Base-by-base conservation (phyloP, 2,797 vertebrate species). In the Fistularia tabacaria region DNA sequence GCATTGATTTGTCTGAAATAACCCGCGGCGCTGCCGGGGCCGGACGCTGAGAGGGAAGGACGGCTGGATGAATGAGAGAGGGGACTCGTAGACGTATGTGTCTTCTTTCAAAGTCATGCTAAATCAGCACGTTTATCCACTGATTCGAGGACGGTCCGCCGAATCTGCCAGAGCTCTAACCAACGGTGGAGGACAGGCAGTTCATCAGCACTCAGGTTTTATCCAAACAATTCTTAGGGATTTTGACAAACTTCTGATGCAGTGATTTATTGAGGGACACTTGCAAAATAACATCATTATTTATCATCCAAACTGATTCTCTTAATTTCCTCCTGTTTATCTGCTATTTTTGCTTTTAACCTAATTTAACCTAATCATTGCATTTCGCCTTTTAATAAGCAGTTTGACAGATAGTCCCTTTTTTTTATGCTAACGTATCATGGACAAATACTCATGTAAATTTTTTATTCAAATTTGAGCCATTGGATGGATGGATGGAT, bases 1-100 rank as follows among this genome's bases (percentile, higher is more conserved):
- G 9, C 70, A 78, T 79, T 58, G 76, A 84, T 82, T 72, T 50
- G 49, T 78, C 54, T 62, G 51, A 64, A 82, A 78, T 56, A 76
- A 77, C 67, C 46, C 52, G 14, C 36, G 40, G 47, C 39, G 50
- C 59, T 56, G 41, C 71, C 50, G n/a, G n/a, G n/a, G n/a, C n/a
- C n/a, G n/a, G n/a, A n/a, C n/a, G 10, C 14, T 45, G 48, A 43
- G 36, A 12, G 49, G 37, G 46, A 25, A 36, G 46, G 52, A 4
- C 38, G 57, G 53, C 70, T 36, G 38, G 46, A 54, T 37, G 13
- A 64, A 50, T 39, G 25, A 41, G 50, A 52, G n/a, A 51, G 37
- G 10, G 8, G 46, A 6, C 6, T 7, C 14, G 37, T 7, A 0
- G 42, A 12, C n/a, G 10, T 13, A 13, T 51, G 45, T 43, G 45